A percentile compares a stretch with the other conserved stretches of the same genome.
phyloP scores from a whole-genome alignment of 2,888 invertebrate species.

The Troglohyphantes excavatus region DNA sequence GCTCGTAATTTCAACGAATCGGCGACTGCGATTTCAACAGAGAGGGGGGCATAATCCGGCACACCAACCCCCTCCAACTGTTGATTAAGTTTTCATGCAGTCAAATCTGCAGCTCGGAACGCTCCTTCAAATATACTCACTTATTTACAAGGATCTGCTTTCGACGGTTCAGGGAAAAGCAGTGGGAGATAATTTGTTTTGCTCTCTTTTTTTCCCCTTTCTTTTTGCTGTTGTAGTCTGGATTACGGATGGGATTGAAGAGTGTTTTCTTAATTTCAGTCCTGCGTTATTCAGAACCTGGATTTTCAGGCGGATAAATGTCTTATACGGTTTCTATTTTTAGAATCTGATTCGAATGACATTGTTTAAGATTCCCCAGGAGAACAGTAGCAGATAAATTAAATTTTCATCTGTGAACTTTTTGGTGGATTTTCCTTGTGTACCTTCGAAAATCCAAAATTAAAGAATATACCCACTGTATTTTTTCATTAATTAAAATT shows the following conservation, averaged over 20 bases:
- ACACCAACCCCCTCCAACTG: neutral
- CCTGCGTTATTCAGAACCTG: neutral
- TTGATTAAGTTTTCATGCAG: conserved; percentile 26
- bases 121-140: neutral
- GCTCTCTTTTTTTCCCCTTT: neutral
- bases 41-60: neutral
- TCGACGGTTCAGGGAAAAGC: too few species aligned
- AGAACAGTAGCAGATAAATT: too few species aligned
- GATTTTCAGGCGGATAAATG: too few species aligned
- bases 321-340: too few species aligned
- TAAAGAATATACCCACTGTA: too few species aligned
- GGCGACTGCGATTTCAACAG: neutral
- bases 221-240: neutral
- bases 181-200: neutral
- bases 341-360: too few species aligned
- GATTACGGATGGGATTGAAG: neutral
- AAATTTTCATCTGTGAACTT: too few species aligned
- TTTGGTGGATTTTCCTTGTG: too few species aligned
- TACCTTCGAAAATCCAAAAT: too few species aligned
- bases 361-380: too few species aligned
- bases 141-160: neutral
- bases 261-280: neutral
- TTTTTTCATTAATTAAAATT: too few species aligned
- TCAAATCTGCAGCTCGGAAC: neutral
- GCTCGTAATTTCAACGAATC: conserved; percentile 22